Percentiles rank a stretch among this genome's conserved stretches.
These are phyloP conservation scores for Sebastes melanostomus DNA, from an alignment of 2,797 vertebrate species.

Conservation along the genomic window DNA sequence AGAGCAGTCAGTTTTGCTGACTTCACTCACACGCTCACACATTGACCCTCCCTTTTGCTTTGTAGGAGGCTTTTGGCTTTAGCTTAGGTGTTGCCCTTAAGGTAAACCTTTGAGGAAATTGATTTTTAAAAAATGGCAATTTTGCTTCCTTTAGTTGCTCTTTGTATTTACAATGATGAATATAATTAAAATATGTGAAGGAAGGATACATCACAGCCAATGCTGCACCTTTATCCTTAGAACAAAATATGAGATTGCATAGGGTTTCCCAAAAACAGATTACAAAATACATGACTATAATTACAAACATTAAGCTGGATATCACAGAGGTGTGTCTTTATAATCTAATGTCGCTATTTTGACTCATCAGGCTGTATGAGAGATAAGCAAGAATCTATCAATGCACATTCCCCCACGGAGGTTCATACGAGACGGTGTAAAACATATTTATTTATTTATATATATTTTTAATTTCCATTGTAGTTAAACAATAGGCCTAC, in stretches of 20 bases:
- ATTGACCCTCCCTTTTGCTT: conserved; percentile 87
- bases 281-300: not conserved
- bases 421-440: not conserved
- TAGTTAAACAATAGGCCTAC: not conserved
- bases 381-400: too few relatives aligned
- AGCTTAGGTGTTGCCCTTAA: conserved; percentile 89
- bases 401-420: not conserved
- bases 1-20: conserved; percentile 44
- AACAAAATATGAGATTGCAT: not conserved
- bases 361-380: not conserved
- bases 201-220: not conserved
- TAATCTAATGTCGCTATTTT: not conserved
- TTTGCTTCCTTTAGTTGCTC: not conserved
- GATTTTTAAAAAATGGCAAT: conserved; percentile 1
- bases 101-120: conserved; percentile 74
- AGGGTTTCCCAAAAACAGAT: not conserved
- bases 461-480: not conserved
- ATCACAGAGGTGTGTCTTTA: not conserved
- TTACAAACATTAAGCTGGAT: not conserved
- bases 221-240: not conserved
- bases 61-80: conserved; percentile 84
- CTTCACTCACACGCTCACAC: conserved; percentile 25
- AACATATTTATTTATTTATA: not conserved
- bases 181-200: not conserved
- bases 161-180: not conserved